Conservation (phyloP, 2,888 invertebrate genomes). For the Prenolepis imparis region DNA sequence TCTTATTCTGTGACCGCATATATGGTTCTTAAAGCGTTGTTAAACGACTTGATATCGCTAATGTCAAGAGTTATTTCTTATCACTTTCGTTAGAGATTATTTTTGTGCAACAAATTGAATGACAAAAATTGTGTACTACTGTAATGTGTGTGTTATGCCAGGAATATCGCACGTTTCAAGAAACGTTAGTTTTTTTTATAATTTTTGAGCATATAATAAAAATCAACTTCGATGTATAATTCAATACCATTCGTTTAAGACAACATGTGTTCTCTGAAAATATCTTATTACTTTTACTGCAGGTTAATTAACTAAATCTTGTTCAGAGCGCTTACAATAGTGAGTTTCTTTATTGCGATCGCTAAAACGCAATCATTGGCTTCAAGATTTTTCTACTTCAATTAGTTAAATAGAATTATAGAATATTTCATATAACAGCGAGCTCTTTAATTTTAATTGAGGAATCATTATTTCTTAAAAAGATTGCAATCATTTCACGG, state of each 20-base stretch:
- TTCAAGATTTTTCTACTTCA: background rate
- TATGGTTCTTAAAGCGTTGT: background rate
- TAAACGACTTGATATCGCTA: background rate
- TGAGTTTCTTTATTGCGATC: background rate
- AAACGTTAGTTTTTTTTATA: background rate
- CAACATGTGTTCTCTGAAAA: background rate
- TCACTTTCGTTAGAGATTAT: constrained; percentile 10
- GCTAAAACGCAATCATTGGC: background rate
- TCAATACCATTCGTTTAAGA: constrained; percentile 1
- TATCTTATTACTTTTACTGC: background rate
- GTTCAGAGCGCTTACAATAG: background rate
- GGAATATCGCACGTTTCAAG: background rate
- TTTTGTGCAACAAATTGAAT: background rate
- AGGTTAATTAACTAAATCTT: background rate
- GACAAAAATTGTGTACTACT: background rate
- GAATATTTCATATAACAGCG: background rate
- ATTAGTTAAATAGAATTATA: background rate
- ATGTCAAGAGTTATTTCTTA: background rate
- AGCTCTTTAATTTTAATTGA: background rate
- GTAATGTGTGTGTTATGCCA: background rate
- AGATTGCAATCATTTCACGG: background rate
- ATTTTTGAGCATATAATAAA: constrained; percentile 1
- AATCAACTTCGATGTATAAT: background rate
- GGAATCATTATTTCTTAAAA: background rate
- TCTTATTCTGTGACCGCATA: background rate